These are phyloP conservation scores for Ellobium chinense DNA, from an alignment of 2,888 invertebrate species.

Conservation along the genomic window DNA sequence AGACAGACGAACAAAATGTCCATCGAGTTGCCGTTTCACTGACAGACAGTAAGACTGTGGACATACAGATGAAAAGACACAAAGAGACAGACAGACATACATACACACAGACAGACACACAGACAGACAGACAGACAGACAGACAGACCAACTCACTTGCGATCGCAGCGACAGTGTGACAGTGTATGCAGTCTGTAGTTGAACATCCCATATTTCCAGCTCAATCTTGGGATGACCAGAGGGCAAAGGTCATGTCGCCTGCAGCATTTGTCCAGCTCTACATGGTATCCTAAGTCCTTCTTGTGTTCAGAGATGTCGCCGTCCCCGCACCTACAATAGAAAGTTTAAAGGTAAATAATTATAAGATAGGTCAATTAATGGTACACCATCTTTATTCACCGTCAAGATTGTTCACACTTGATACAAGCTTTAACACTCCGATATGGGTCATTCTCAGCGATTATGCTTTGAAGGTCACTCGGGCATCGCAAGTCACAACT, in stretches of 20 bases:
- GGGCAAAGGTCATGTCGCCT: conserved; percentile 62
- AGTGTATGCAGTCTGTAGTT: conserved; percentile 60
- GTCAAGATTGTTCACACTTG: too few species aligned
- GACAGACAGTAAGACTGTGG: conserved; percentile 1
- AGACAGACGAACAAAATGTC: conserved; percentile 1
- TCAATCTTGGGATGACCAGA: conserved; percentile 53
- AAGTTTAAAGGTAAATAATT: too few species aligned
- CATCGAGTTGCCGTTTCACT: too few species aligned
- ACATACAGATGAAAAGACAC: neutral
- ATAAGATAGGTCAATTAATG: too few species aligned
- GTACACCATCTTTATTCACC: too few species aligned
- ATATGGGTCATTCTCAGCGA: too few species aligned
- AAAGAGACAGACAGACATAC: neutral
- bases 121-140: conserved; percentile 20
- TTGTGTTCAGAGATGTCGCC: conserved; percentile 59
- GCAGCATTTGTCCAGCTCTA: conserved; percentile 61
- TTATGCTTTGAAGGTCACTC: too few species aligned
- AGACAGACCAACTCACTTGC: conserved; percentile 52
- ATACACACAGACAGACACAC: neutral
- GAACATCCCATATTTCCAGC: conserved; percentile 56
- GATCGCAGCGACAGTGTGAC: conserved; percentile 60
- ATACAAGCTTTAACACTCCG: too few species aligned
- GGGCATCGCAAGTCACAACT: too few species aligned
- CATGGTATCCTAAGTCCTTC: conserved; percentile 58
- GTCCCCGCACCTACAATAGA: conserved; percentile 56